A percentile compares a stretch with the other conserved stretches of the same genome.
phyloP scores from a whole-genome alignment of 2,113 vertebrate species.

The Syngnathus floridae region DNA sequence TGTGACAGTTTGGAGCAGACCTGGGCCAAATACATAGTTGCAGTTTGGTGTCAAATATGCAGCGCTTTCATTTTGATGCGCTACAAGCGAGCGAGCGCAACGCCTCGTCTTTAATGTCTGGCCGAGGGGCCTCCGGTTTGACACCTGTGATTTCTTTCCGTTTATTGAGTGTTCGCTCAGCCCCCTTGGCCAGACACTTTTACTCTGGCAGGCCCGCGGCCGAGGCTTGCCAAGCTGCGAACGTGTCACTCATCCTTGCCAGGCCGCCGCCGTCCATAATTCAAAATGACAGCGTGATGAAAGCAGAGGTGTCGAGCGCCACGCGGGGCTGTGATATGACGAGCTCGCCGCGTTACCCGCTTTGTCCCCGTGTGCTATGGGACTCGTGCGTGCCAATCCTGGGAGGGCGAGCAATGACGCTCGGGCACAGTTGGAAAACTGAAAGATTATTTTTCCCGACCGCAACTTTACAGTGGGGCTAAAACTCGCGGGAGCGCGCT shows the following conservation, averaged over 20 bases:
- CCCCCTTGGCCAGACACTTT: conserved; percentile 68
- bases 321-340: conserved; percentile 48
- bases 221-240: conserved; percentile 64
- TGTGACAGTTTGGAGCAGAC: background rate
- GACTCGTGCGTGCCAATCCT: background rate
- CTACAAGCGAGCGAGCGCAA: background rate
- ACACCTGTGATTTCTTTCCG: conserved; percentile 26
- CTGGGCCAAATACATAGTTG: background rate
- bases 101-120: background rate
- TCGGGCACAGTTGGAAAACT: background rate
- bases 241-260: conserved; percentile 68
- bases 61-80: too few relatives aligned
- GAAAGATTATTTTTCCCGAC: background rate
- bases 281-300: conserved; percentile 71
- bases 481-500: background rate
- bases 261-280: conserved; percentile 64
- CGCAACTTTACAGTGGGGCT: background rate
- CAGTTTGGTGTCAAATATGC: too few relatives aligned
- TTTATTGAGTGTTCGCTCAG: conserved; percentile 62
- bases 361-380: conserved; percentile 29
- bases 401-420: background rate
- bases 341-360: conserved; percentile 31
- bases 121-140: conserved; percentile 46
- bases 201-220: conserved; percentile 53
- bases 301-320: conserved; percentile 50